Percentiles rank a stretch among this genome's conserved stretches.
Conservation (phyloP, 2,888 invertebrate genomes). For the Xestia ashworthii region DNA sequence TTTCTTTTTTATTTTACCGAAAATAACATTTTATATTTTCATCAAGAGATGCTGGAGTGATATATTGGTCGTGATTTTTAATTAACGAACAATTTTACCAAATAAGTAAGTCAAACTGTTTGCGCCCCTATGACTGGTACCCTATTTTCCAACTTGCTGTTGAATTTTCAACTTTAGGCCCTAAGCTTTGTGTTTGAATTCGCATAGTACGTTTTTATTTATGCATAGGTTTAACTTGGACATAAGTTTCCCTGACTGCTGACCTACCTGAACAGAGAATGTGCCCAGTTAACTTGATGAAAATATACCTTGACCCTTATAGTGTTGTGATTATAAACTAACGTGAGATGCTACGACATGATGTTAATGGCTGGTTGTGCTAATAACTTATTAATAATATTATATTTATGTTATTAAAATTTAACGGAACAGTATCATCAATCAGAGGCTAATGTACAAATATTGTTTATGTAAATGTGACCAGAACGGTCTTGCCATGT, state of each 20-base stretch:
- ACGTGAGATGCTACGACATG: slow-evolving; percentile 74
- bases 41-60: slow-evolving; percentile 55
- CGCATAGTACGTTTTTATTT: background rate
- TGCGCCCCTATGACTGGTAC: background rate
- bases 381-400: slow-evolving; percentile 65
- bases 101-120: background rate
- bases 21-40: slow-evolving; percentile 61
- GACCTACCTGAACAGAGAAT: background rate
- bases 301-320: slow-evolving; percentile 46
- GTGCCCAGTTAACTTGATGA: slow-evolving; percentile 49
- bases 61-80: background rate
- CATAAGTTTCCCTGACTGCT: background rate
- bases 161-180: no score
- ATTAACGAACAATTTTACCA: background rate
- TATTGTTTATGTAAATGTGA: slow-evolving; percentile 77
- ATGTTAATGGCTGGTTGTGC: slow-evolving; percentile 73
- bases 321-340: slow-evolving; percentile 71
- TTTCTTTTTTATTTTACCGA: slow-evolving; percentile 40
- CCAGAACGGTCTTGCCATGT: slow-evolving; percentile 85
- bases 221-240: background rate
- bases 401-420: slow-evolving; percentile 61
- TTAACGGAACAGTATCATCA: slow-evolving; percentile 82
- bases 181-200: no score
- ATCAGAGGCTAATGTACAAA: slow-evolving; percentile 88
- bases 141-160: background rate